phyloP scores from a whole-genome alignment of 2,113 vertebrate species.

The Poeciliopsis turrubarensis region DNA sequence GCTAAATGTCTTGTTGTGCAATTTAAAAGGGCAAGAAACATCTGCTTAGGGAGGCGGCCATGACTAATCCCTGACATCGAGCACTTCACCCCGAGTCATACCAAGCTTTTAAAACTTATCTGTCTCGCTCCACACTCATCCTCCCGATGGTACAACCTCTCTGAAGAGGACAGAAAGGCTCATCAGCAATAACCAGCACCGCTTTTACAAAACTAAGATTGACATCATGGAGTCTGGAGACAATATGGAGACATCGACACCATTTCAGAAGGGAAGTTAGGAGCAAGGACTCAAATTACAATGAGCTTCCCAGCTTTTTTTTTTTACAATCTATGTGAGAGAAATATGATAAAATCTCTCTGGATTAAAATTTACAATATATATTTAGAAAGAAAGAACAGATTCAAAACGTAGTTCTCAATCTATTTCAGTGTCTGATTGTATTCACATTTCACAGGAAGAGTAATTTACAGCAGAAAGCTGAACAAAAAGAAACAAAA shows the following conservation, averaged over 20 bases:
- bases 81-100: neutral
- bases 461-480: no score
- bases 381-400: neutral
- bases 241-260: neutral
- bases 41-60: conserved; percentile 40
- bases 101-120: neutral
- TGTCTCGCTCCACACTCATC: neutral
- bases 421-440: neutral
- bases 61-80: conserved; percentile 30
- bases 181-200: neutral
- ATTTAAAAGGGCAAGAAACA: conserved; percentile 9
- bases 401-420: neutral
- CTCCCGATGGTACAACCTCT: conserved; percentile 7
- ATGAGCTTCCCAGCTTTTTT: neutral
- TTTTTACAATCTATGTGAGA: neutral
- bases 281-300: neutral
- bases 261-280: neutral
- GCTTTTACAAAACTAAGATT: neutral
- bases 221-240: neutral
- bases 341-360: no score
- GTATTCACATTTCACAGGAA: neutral
- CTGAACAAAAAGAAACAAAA: no score
- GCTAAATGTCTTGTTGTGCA: neutral
- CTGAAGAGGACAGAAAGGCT: conserved; percentile 5
- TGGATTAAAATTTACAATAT: neutral